These are phyloP conservation scores for Haemorhous mexicanus DNA, from an alignment of 2,113 vertebrate species.

Conservation along the genomic window DNA sequence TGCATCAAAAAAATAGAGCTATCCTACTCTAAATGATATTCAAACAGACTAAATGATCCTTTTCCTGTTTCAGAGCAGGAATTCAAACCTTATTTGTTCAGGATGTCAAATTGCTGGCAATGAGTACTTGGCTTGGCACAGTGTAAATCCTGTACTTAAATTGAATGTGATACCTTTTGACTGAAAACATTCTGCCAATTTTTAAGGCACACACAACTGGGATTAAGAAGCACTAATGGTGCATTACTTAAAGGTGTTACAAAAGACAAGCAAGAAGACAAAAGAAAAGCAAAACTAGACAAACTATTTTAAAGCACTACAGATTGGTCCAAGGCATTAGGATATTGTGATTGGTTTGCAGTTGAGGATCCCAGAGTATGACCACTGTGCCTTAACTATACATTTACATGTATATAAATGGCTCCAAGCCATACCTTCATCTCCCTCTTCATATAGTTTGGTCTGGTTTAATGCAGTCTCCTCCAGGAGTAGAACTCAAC, in stretches of 20 bases:
- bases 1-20: conserved; percentile 50
- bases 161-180: conserved; percentile 63
- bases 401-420: neutral
- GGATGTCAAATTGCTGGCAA: conserved; percentile 59
- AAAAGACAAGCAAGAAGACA: neutral
- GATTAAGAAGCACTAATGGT: neutral
- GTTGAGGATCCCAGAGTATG: neutral
- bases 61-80: conserved; percentile 67
- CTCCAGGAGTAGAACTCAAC: neutral
- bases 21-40: conserved; percentile 55
- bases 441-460: neutral
- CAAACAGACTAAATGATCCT: conserved; percentile 64
- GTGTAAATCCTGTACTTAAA: conserved; percentile 58
- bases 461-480: neutral
- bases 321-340: neutral
- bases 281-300: neutral
- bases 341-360: neutral
- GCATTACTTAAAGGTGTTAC: neutral
- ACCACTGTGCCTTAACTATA: neutral
- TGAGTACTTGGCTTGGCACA: conserved; percentile 13
- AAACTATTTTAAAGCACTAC: neutral
- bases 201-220: neutral
- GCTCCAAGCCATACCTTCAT: neutral
- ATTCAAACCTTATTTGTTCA: conserved; percentile 64
- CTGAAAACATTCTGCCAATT: conserved; percentile 30